Evolutionary conservation across 30 jellyfish, hydroid and myxozoan genomes (phyloP), one percentile per base, ranked within the genome.

Genomic region (Chrysaora quinquecirrha): DNA sequence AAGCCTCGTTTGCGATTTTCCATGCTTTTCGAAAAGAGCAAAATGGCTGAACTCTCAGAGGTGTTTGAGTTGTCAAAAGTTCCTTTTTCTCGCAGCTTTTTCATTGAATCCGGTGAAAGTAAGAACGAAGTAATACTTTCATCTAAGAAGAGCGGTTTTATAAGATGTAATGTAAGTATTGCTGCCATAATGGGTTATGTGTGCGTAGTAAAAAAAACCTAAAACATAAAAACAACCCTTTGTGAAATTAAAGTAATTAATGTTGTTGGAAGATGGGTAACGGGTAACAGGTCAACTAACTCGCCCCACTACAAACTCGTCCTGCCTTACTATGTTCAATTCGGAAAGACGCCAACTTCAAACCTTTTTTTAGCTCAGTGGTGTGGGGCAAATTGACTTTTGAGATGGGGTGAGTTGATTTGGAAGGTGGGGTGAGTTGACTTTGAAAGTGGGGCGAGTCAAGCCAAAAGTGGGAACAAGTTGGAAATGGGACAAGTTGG

Each of bases 1-100:
- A 64, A 32, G 12, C 49, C 74, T 4, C 27, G 74, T 31, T 23
- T 4, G 76, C 23, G 16, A 2, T 7, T 19, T 3, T 52, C 19
- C 19, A n/a, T n/a, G n/a, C n/a, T n/a, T n/a, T n/a, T n/a, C n/a
- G n/a, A n/a, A n/a, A n/a, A n/a, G n/a, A n/a, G n/a, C 25, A 80
- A 80, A 20, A 80, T 80, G 90, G 90, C 90, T 83, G 83, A 65
- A 4, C 25, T 80, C 16, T 31, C 90, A 19, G 90, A 80, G 23
- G 84, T 24, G 0, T 80, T 68, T 50, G 78, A 30, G 35, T 30
- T 80, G 31, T 24, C 60, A 11, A 46, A 80, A 30, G 38, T 80
- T 31, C 35, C 83, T 30, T 30, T 21, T 80, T 66, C 84, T 0
- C 83, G 84, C 14, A 80, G 34, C 46, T 18, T 70, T n/a, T 48